Conservation (phyloP, 2,113 vertebrate genomes). For the Regulus satrapa region DNA sequence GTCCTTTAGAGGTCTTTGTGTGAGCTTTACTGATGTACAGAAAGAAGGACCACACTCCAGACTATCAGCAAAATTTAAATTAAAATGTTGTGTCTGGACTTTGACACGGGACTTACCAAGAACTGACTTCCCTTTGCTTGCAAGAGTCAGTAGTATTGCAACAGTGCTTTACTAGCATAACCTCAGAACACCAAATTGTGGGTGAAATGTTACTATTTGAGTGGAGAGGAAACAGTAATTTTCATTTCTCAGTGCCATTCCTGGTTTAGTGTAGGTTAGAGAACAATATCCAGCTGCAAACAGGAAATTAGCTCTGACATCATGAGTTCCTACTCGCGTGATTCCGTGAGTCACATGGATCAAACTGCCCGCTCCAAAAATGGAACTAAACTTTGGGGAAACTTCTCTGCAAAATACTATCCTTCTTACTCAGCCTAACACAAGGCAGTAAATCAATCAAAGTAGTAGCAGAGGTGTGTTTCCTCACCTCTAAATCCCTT, state of each 20-base stretch:
- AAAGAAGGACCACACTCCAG: background rate
- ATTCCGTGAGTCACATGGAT: background rate
- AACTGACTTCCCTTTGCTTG: background rate
- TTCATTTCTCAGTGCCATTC: background rate
- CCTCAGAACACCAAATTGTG: background rate
- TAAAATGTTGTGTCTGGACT: background rate
- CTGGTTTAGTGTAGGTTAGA: background rate
- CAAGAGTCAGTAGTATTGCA: background rate
- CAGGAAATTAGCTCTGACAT: conserved; percentile 30
- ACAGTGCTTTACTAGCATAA: background rate
- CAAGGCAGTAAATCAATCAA: background rate
- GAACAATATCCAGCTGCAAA: conserved; percentile 23
- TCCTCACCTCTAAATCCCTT: background rate
- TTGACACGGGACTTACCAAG: background rate
- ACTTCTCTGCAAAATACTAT: background rate
- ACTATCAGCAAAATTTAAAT: background rate
- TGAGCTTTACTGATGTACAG: background rate
- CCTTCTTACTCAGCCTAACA: background rate
- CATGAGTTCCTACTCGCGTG: background rate
- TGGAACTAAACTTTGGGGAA: background rate
- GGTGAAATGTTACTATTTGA: conserved; percentile 38
- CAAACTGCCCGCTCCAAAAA: background rate
- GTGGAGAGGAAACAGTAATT: background rate
- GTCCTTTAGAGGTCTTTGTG: background rate
- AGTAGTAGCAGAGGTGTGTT: background rate